phyloP scores from a whole-genome alignment of 2,113 vertebrate species.

The Microcebus tavaratra region DNA sequence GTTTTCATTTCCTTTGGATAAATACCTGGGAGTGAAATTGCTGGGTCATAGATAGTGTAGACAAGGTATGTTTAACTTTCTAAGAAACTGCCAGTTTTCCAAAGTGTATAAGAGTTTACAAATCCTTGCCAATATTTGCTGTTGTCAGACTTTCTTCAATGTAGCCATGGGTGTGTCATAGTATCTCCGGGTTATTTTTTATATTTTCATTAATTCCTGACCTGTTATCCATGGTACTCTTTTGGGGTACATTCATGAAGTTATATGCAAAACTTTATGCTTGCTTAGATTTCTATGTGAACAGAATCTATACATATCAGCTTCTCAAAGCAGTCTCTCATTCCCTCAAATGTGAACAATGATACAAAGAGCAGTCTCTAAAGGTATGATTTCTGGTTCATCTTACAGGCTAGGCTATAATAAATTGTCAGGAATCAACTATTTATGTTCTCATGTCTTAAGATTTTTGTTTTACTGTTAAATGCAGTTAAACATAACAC shows the following conservation, averaged over 20 bases:
- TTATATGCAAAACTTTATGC: not conserved
- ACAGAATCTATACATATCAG: not conserved
- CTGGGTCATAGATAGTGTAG: not conserved
- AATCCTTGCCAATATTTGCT: not conserved
- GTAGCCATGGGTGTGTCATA: not conserved
- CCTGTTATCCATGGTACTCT: not conserved
- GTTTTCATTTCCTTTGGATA: not conserved
- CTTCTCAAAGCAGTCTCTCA: not conserved
- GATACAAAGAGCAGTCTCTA: not conserved
- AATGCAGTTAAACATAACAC: conserved; percentile 49
- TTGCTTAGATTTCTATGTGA: conserved; percentile 8
- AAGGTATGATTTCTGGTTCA: conserved; percentile 44
- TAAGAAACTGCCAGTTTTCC: not conserved
- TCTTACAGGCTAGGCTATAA: not conserved
- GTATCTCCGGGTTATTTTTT: not conserved
- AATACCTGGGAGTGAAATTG: not conserved
- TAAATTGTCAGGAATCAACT: conserved; percentile 45
- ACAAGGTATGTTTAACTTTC: not conserved
- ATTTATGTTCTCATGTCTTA: conserved; percentile 44
- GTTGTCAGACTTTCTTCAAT: not conserved
- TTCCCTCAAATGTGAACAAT: conserved; percentile 9
- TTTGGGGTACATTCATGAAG: not conserved
- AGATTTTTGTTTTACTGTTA: conserved; percentile 44
- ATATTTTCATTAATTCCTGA: not conserved
- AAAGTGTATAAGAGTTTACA: not conserved